Conservation (phyloP, 2,888 invertebrate genomes). For the Eupithecia inturbata region DNA sequence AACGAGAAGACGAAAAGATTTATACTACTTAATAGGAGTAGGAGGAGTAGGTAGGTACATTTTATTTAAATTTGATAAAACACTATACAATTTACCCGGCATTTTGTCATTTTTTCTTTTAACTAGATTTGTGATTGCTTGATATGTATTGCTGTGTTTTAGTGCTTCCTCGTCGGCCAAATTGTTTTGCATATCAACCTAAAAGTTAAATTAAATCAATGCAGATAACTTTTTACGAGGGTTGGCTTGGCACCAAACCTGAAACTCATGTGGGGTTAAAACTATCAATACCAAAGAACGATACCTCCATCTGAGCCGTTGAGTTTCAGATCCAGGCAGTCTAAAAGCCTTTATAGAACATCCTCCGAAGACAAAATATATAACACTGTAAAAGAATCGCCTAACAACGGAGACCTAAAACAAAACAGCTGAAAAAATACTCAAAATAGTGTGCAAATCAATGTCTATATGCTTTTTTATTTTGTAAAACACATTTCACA, state of each 20-base stretch:
- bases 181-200: conserved; percentile 67
- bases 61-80: too few relatives aligned
- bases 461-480: conserved; percentile 11
- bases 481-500: conserved; percentile 29
- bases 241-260: background rate
- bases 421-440: conserved; percentile 53
- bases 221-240: background rate
- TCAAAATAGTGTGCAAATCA: conserved; percentile 20
- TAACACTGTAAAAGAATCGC: conserved; percentile 55
- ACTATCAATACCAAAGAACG: background rate
- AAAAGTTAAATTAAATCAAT: conserved; percentile 34
- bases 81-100: conserved; percentile 57
- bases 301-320: conserved; percentile 68
- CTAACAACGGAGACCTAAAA: conserved; percentile 63
- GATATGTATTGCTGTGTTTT: conserved; percentile 56
- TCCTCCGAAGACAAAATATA: conserved; percentile 54
- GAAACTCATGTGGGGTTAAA: background rate
- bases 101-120: conserved; percentile 68
- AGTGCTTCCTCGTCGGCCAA: conserved; percentile 67
- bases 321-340: conserved; percentile 48
- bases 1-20: too few relatives aligned
- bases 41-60: too few relatives aligned
- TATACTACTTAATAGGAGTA: too few relatives aligned
- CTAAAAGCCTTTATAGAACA: conserved; percentile 57
- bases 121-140: conserved; percentile 50